These are phyloP conservation scores for Ganaspis brasiliensis DNA, from an alignment of 2,888 invertebrate species.

Conservation along the genomic window DNA sequence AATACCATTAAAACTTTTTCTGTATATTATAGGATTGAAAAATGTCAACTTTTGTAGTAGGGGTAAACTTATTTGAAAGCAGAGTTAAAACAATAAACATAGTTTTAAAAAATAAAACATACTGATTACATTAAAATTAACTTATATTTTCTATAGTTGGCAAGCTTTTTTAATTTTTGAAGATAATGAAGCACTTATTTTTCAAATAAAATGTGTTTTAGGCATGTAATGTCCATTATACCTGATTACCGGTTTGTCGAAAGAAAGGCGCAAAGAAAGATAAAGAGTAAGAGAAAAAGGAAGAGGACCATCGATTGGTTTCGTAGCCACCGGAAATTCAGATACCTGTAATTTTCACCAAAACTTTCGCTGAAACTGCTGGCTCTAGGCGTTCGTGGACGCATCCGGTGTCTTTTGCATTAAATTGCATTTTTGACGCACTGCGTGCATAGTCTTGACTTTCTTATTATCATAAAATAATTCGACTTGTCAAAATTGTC, in stretches of 20 bases:
- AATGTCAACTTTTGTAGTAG: too few species aligned
- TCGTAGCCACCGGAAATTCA: slow-evolving; percentile 69
- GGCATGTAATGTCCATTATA: background rate
- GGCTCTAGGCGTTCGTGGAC: slow-evolving; percentile 38
- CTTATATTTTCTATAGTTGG: too few species aligned
- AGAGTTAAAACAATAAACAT: too few species aligned
- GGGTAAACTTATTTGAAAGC: too few species aligned
- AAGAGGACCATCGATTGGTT: slow-evolving; percentile 63
- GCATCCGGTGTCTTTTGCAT: slow-evolving; percentile 33
- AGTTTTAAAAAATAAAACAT: too few species aligned
- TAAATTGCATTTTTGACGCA: slow-evolving; percentile 14
- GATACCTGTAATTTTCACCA: slow-evolving; percentile 73
- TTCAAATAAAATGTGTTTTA: background rate
- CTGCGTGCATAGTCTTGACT: background rate
- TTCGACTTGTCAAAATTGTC: slow-evolving; percentile 2
- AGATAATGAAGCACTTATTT: background rate
- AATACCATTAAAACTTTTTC: too few species aligned
- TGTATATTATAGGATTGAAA: too few species aligned
- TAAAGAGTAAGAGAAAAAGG: slow-evolving; percentile 6
- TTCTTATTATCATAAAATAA: slow-evolving; percentile 27
- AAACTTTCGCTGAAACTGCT: slow-evolving; percentile 66
- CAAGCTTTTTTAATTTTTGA: too few species aligned
- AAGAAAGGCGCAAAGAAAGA: slow-evolving; percentile 24
- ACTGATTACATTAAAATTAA: too few species aligned
- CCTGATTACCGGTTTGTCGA: slow-evolving; percentile 26